phyloP scores from a whole-genome alignment of 2,888 invertebrate species.

The Seladonia tumulorum region DNA sequence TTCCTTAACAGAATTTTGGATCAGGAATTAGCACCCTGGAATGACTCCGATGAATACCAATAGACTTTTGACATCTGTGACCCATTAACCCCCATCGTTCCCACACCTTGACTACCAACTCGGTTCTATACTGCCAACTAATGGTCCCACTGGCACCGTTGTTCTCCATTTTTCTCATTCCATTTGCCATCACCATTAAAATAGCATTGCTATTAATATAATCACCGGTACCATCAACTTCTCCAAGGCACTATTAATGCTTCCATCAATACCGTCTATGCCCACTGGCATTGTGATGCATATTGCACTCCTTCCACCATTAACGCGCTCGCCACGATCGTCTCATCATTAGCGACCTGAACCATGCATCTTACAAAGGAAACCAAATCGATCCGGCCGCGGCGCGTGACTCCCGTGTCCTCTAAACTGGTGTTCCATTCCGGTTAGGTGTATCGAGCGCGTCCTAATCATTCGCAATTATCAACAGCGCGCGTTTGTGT shows the following conservation, averaged over 20 bases:
- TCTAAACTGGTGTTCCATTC: constrained; percentile 3
- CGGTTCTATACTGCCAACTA: not conserved
- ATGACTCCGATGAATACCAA: not conserved
- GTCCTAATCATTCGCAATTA: not conserved
- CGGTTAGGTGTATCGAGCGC: not conserved
- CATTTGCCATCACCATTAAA: not conserved
- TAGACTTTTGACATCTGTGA: not conserved
- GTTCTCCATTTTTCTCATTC: not conserved
- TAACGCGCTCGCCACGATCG: not conserved
- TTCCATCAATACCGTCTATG: not conserved
- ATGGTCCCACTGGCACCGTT: not conserved
- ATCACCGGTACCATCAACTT: constrained; percentile 1
- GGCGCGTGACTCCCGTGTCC: not conserved
- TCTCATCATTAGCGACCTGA: constrained; percentile 31
- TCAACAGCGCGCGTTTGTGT: not conserved
- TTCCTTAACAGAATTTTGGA: not conserved
- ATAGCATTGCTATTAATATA: not conserved
- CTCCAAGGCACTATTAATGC: not conserved
- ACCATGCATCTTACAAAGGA: constrained; percentile 23
- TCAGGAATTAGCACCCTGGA: not conserved
- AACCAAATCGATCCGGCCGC: constrained; percentile 21
- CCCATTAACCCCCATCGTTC: not conserved
- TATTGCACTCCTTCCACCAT: constrained; percentile 15
- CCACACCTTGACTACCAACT: not conserved
- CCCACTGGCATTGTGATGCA: constrained; percentile 8